Evolutionary conservation across 37 sponge, comb jelly and placozoan genomes (phyloP), one percentile per base, ranked within the genome.

Genomic region (Oopsacas minuta): DNA sequence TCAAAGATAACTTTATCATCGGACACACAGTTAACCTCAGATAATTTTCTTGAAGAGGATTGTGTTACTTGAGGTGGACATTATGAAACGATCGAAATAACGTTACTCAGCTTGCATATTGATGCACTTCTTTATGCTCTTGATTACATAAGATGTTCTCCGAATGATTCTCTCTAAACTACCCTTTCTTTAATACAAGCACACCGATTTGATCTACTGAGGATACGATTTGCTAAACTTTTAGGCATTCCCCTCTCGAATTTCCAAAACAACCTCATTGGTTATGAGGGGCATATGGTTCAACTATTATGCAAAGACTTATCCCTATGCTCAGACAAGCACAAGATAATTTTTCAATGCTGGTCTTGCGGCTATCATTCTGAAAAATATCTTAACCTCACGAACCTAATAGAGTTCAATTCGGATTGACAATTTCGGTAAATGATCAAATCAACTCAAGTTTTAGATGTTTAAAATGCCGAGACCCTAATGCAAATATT

Each of bases 261-360:
- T n/a, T 25, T 12, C 1, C 75, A n/a, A 61, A 32, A 61, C 30
- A n/a, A 61, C 75, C 30, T 61, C 30, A 25, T 61, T 61, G 75
- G 75, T n/a, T 61, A 61, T n/a, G 75, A 46, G 75, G 22, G 75
- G 75, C 28, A 10, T 34, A n/a, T 61, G 75, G 75, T 61, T 61
- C 75, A 61, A 12, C 75, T 61, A n/a, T 61, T 61, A n/a, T 25
- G 28, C 30, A 61, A 61, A 61, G 49, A 42, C 49, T n/a, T 61
- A 10, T 61, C 75, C 75, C 75, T 61, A 10, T 25, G 75, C 75
- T 61, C 75, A 10, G 75, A 61, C 30, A 25, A n/a, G 28, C 28
- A 61, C 75, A 61, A 61, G 30, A n/a, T 61, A 10, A 61, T 12
- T 61, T 61, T 61, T n/a, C 75, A 61, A n/a, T 61, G 75, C 22